phyloP scores from a whole-genome alignment of 1,140 invertebrate species.

The Drosophila hydei region DNA sequence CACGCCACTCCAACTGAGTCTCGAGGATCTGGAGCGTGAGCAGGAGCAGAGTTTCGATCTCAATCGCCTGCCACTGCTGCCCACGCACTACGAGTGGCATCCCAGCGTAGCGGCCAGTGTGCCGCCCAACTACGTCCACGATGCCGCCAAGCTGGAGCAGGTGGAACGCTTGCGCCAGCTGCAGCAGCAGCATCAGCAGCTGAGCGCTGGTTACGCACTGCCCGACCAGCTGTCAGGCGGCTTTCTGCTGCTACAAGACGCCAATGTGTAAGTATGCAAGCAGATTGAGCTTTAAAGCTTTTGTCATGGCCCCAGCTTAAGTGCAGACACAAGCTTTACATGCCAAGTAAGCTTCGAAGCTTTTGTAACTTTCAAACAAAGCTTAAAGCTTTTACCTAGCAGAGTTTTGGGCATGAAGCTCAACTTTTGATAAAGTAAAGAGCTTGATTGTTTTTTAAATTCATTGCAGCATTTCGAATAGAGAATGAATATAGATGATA shows the following conservation, averaged over 20 bases:
- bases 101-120: slow-evolving; percentile 61
- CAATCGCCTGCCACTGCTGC: slow-evolving; percentile 59
- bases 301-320: neutral
- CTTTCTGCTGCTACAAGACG: slow-evolving; percentile 27
- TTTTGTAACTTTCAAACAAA: neutral
- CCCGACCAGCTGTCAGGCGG: slow-evolving; percentile 41
- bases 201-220: slow-evolving; percentile 65
- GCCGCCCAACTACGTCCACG: slow-evolving; percentile 61
- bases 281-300: neutral
- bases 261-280: slow-evolving; percentile 47
- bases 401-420: neutral
- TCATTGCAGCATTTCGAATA: too few species aligned
- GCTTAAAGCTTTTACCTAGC: neutral
- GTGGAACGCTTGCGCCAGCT: slow-evolving; percentile 35
- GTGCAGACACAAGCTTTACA: neutral
- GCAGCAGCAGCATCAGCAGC: slow-evolving; percentile 63
- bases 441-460: too few species aligned
- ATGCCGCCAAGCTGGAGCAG: slow-evolving; percentile 56
- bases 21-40: slow-evolving; percentile 68
- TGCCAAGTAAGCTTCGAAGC: neutral
- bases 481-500: too few species aligned
- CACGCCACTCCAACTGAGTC: slow-evolving; percentile 43
- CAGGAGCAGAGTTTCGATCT: slow-evolving; percentile 50
- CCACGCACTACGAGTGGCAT: slow-evolving; percentile 66
- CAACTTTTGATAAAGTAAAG: neutral